These are phyloP conservation scores for Mobula hypostoma DNA, from an alignment of 2,113 vertebrate species.

Conservation along the genomic window DNA sequence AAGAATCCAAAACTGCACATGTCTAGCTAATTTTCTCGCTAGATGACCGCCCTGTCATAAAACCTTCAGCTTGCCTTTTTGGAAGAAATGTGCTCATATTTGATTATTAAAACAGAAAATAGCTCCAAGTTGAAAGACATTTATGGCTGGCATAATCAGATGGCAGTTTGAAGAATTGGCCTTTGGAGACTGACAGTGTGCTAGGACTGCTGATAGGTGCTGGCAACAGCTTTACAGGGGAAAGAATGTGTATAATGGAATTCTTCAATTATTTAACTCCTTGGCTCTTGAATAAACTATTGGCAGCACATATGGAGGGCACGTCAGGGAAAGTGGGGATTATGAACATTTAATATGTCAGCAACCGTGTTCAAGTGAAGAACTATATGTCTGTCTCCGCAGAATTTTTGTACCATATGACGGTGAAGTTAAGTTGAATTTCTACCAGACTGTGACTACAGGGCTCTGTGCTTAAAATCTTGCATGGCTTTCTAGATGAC, in stretches of 20 bases:
- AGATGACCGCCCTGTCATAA: constrained; percentile 23
- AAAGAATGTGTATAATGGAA: neutral
- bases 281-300: neutral
- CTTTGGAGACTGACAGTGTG: constrained; percentile 27
- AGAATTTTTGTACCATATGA: neutral
- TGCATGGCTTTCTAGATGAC: neutral
- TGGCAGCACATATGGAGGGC: neutral
- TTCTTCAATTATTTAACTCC: neutral
- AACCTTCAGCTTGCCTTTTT: constrained; percentile 5
- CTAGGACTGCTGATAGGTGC: neutral
- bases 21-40: constrained; percentile 1
- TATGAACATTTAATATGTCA: neutral
- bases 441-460: neutral
- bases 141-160: constrained; percentile 29
- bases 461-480: neutral
- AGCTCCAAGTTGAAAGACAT: constrained; percentile 28
- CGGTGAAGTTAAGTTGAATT: neutral
- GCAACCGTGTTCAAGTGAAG: neutral
- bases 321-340: neutral
- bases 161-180: constrained; percentile 18
- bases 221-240: neutral
- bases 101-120: constrained; percentile 27
- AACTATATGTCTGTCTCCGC: no score
- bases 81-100: constrained; percentile 26
- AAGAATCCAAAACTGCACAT: neutral